Conservation (phyloP, 2,113 vertebrate genomes). For the Anoura caudifer region DNA sequence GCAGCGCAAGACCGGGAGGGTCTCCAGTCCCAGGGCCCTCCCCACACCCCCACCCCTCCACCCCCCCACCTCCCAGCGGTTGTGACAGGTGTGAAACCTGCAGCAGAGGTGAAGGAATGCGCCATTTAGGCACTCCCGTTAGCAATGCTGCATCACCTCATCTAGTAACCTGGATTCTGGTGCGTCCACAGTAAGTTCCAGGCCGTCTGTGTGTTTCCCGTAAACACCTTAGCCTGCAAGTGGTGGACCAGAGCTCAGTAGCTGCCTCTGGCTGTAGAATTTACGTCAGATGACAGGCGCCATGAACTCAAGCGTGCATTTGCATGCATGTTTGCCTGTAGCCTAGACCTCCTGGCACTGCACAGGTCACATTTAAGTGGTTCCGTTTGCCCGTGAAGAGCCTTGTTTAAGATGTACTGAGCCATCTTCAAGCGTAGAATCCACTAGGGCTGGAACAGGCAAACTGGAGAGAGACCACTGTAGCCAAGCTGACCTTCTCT, state of each 20-base stretch:
- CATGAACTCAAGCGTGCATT: fast-evolving
- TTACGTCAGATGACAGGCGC: fast-evolving
- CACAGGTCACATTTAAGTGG: neutral
- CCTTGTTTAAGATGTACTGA: neutral
- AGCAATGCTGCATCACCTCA: fast-evolving
- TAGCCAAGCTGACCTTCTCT: fast-evolving
- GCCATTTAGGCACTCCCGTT: neutral
- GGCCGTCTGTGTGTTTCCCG: fast-evolving
- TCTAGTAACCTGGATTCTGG: fast-evolving
- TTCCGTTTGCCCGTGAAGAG: fast-evolving
- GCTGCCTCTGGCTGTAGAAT: neutral
- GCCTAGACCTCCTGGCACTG: neutral
- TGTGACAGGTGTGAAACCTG: no score
- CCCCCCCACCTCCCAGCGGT: neutral
- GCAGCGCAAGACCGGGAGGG: no score
- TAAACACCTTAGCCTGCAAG: neutral
- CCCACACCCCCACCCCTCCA: no score
- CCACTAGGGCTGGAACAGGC: neutral
- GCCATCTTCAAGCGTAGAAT: neutral
- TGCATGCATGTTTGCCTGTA: fast-evolving
- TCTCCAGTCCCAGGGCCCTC: fast-evolving
- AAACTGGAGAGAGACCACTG: neutral
- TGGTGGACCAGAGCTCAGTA: neutral
- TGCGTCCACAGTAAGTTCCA: neutral
- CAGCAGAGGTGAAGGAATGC: neutral